Base-by-base conservation (phyloP, 2,797 vertebrate species). In the Poeciliopsis paucimaculata region DNA sequence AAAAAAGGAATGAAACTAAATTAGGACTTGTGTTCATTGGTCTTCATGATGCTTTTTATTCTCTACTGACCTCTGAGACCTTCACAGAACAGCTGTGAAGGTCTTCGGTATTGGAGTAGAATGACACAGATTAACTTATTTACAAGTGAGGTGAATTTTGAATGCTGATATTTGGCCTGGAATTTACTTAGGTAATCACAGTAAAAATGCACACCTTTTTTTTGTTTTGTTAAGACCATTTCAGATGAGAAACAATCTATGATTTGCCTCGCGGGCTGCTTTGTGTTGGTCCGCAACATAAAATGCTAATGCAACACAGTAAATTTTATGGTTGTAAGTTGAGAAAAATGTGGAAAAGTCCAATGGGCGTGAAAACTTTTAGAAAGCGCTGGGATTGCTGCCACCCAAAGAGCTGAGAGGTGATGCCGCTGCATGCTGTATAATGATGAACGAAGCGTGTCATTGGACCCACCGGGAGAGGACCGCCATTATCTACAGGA, bases 401-500 rank as follows among this genome's bases (percentile, higher is more conserved):
- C 81, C 3, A 81, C 81, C 82, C 89, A 82, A 74, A 88, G 87
- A 78, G 84, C 89, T 88, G 77, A 49, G 86, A 88, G 87, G 89
- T 90, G 86, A 89, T 87, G 83, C 73, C 0, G 39, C 41, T 34
- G 83, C 77, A 5, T 76, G 73, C 80, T 79, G 86, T 73, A 36
- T 36, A 80, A 81, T 57, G 31, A 84, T 76, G 88, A 92, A 78
- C 62, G 74, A 77, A 86, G 86, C 87, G 39, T 86, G 91, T 92
- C 92, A 90, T 87, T 82, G 87, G 84, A 82, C 86, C 87, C 71
- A 34, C 73, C 18, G 90, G 85, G 90, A 86, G 80, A 79, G 78
- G 84, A 79, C 78, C 85, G 90, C 87, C 90, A 90, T 93, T 92
- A 93, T 87, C 89, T 75, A 55, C 77, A 85, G 89, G 87, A 91